These are phyloP conservation scores for Polyploca ridens DNA, from an alignment of 2,888 invertebrate genomes.

Conservation along the genomic window DNA sequence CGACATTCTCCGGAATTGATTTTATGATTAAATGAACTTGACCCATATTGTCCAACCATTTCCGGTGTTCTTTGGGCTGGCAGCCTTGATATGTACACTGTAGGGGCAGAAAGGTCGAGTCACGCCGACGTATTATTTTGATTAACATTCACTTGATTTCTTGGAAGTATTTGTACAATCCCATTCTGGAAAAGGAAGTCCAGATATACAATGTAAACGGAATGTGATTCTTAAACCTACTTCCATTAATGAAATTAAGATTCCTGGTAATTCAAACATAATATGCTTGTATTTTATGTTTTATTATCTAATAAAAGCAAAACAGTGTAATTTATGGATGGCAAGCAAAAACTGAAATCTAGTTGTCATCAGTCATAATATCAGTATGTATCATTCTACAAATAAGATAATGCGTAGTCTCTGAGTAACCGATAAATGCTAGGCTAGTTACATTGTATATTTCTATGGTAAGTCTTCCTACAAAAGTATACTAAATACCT, in stretches of 20 bases:
- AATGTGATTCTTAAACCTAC: background rate
- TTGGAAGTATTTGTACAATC: slow-evolving; percentile 16
- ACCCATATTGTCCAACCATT: slow-evolving; percentile 49
- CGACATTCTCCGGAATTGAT: slow-evolving; percentile 23
- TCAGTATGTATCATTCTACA: no score
- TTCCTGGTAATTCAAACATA: background rate
- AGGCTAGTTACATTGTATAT: background rate
- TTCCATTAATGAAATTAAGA: no score
- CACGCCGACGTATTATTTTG: slow-evolving; percentile 42
- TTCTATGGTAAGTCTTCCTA: slow-evolving; percentile 4
- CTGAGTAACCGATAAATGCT: background rate
- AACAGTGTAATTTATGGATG: no score
- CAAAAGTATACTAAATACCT: slow-evolving; percentile 28
- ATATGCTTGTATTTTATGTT: no score
- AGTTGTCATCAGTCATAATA: no score
- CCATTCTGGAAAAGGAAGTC: background rate
- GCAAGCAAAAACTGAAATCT: no score
- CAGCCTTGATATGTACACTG: slow-evolving; percentile 47
- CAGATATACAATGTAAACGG: background rate
- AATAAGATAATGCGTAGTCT: background rate
- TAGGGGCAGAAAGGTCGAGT: slow-evolving; percentile 44
- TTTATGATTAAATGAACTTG: slow-evolving; percentile 44
- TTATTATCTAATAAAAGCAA: no score
- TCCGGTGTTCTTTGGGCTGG: slow-evolving; percentile 51
- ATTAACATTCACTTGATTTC: slow-evolving; percentile 42